Evolutionary conservation across 2,797 vertebrate genomes (phyloP).

Genomic region (Alectoris magna): DNA sequence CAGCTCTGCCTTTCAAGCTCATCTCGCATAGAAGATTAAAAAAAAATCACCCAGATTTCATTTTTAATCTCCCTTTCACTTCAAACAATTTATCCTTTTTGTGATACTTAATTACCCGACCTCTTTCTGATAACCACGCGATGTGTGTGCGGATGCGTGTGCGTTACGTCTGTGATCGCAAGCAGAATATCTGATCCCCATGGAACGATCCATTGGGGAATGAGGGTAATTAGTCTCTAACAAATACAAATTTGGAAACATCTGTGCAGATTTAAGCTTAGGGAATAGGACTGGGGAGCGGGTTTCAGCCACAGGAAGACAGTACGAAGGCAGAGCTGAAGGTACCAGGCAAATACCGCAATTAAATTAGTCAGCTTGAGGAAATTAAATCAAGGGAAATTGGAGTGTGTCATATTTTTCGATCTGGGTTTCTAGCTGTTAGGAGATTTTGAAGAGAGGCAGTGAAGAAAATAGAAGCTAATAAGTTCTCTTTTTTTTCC

Average conservation of each 20-base stretch:
- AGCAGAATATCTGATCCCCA: background rate
- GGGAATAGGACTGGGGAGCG: conserved; percentile 7
- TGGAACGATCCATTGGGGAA: conserved; percentile 24
- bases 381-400: conserved; percentile 67
- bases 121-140: conserved; percentile 20
- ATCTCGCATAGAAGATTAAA: background rate
- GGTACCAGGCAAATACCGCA: conserved; percentile 41
- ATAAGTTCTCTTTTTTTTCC: conserved; percentile 5
- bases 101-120: conserved; percentile 32
- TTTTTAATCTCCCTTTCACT: conserved; percentile 60
- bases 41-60: conserved; percentile 9
- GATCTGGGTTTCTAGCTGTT: conserved; percentile 35
- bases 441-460: conserved; percentile 33
- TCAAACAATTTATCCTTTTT: conserved; percentile 52
- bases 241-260: conserved; percentile 70
- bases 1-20: background rate
- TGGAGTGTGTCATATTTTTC: conserved; percentile 46
- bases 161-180: background rate
- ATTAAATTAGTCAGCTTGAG: conserved; percentile 68
- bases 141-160: background rate
- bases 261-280: conserved; percentile 57
- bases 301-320: background rate
- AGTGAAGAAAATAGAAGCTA: conserved; percentile 41
- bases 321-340: background rate
- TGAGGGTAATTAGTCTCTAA: conserved; percentile 65